A percentile compares a stretch with the other conserved stretches of the same genome.
Conservation (phyloP, 2,888 invertebrate genomes). For the Philereme vetulata region DNA sequence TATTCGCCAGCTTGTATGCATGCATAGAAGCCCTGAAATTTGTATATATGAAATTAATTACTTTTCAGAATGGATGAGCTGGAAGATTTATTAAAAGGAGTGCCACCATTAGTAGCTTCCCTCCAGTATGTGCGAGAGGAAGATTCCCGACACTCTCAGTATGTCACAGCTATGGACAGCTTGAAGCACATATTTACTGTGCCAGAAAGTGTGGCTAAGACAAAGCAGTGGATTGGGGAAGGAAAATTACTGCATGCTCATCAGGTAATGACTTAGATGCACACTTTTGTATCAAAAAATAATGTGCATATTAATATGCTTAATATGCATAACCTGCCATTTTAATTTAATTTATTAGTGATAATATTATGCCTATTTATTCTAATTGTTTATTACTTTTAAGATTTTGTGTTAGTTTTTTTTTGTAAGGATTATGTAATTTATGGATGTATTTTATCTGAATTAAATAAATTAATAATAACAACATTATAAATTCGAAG, state of each 20-base stretch:
- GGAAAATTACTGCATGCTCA: constrained; percentile 98
- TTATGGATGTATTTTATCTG: too few relatives aligned
- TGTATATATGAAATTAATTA: not conserved
- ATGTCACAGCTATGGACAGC: constrained; percentile 99
- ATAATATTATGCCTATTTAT: too few relatives aligned
- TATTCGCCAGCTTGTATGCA: too few relatives aligned
- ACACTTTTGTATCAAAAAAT: too few relatives aligned
- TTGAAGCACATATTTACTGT: constrained; percentile 99
- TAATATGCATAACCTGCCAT: too few relatives aligned
- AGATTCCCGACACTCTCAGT: constrained; percentile 97
- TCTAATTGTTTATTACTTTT: too few relatives aligned
- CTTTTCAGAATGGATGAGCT: constrained; percentile 88
- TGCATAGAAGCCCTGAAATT: not conserved
- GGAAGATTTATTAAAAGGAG: constrained; percentile 88
- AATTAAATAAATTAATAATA: too few relatives aligned
- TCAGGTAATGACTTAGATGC: constrained; percentile 78
- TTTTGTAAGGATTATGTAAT: too few relatives aligned
- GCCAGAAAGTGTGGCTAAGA: constrained; percentile 97
- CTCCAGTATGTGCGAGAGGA: constrained; percentile 95
- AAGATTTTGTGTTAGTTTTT: too few relatives aligned
- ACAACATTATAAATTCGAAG: too few relatives aligned
- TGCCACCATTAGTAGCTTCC: constrained; percentile 91
- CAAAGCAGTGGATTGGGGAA: constrained; percentile 96
- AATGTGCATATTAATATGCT: too few relatives aligned
- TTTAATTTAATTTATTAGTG: too few relatives aligned